phyloP scores from a whole-genome alignment of 2,113 vertebrate genomes.

The Zosterops borbonicus region DNA sequence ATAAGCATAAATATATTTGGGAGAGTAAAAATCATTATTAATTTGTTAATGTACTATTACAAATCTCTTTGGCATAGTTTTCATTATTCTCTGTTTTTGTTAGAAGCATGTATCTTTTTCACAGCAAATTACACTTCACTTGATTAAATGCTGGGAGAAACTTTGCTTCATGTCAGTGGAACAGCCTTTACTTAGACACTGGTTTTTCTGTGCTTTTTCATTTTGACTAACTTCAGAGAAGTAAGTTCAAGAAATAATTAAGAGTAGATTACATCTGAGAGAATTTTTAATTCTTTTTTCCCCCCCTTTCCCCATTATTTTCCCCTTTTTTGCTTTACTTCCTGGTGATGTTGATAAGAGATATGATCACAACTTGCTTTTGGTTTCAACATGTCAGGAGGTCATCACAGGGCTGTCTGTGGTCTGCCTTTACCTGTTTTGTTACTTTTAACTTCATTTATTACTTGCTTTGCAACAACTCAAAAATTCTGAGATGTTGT shows the following conservation, averaged over 20 bases:
- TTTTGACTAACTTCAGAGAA: neutral
- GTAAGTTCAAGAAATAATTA: neutral
- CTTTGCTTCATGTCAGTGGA: neutral
- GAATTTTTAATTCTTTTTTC: neutral
- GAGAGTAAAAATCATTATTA: neutral
- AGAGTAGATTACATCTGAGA: neutral
- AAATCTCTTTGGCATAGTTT: neutral
- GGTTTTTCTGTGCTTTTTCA: neutral
- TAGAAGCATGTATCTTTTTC: neutral
- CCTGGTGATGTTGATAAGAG: neutral
- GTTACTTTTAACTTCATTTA: neutral
- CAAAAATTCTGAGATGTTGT: neutral
- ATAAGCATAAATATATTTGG: neutral
- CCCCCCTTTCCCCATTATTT: rapidly evolving
- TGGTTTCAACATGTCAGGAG: neutral
- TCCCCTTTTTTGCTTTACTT: neutral
- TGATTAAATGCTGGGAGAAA: neutral
- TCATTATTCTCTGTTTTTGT: neutral
- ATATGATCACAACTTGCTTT: neutral
- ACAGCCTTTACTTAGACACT: neutral
- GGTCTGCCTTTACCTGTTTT: neutral
- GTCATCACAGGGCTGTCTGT: neutral
- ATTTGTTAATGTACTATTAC: neutral
- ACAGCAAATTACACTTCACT: neutral
- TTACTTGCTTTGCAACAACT: neutral